These are phyloP conservation scores for Ochropleura leucogaster DNA, from an alignment of 2,888 invertebrate species.

Conservation along the genomic window DNA sequence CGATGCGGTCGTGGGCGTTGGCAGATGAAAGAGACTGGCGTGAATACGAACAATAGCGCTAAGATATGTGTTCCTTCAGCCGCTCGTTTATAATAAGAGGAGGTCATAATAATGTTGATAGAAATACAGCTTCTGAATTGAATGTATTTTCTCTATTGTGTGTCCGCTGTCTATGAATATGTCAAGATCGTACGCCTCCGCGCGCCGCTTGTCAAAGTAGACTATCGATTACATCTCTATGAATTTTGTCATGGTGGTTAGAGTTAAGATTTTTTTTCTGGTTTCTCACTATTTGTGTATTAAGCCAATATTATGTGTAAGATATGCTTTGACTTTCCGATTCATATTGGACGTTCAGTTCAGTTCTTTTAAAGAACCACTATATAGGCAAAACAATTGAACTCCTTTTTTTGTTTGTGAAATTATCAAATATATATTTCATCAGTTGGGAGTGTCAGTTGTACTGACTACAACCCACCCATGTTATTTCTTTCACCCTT, in stretches of 20 bases:
- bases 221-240: conserved; percentile 25
- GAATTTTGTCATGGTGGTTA: conserved; percentile 24
- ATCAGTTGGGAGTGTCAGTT: no score
- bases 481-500: no score
- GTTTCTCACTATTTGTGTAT: no score
- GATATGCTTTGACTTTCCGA: background rate
- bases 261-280: no score
- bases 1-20: conserved; percentile 56
- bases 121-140: conserved; percentile 46
- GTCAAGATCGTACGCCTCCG: conserved; percentile 19
- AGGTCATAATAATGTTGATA: conserved; percentile 48
- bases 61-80: conserved; percentile 52
- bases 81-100: conserved; percentile 48
- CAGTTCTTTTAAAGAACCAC: background rate
- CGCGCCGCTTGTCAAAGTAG: conserved; percentile 10
- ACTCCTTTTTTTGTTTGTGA: no score
- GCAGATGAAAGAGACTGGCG: conserved; percentile 50
- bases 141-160: conserved; percentile 47
- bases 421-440: no score
- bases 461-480: no score
- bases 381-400: background rate
- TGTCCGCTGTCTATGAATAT: conserved; percentile 16
- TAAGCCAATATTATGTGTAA: no score
- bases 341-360: background rate
- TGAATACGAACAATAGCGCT: conserved; percentile 46